phyloP scores from a whole-genome alignment of 2,113 vertebrate species.

The Cyanoliseus patagonus region DNA sequence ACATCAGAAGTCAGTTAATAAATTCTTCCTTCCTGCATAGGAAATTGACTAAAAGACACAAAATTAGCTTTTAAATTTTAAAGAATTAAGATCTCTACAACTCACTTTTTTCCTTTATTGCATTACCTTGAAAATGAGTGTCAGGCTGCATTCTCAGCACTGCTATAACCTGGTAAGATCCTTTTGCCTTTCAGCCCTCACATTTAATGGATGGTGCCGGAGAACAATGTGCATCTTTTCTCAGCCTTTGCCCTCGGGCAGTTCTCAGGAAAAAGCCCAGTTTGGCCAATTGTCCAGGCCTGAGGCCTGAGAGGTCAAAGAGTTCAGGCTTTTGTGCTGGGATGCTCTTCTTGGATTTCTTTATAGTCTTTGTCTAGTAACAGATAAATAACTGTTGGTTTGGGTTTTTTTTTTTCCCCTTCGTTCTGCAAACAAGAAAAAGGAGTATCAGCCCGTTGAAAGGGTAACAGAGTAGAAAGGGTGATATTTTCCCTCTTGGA shows the following conservation, averaged over 20 bases:
- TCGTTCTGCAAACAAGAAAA: slow-evolving; percentile 61
- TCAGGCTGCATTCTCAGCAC: slow-evolving; percentile 21
- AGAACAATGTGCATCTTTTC: slow-evolving; percentile 53
- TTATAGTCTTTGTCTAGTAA: slow-evolving; percentile 84
- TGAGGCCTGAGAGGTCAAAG: slow-evolving; percentile 68
- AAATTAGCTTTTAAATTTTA: slow-evolving; percentile 87
- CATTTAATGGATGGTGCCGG: slow-evolving; percentile 24
- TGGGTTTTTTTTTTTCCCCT: slow-evolving; percentile 36
- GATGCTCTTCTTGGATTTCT: slow-evolving; percentile 78
- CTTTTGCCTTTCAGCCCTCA: neutral
- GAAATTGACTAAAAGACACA: slow-evolving; percentile 86
- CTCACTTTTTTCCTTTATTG: slow-evolving; percentile 67
- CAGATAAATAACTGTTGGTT: slow-evolving; percentile 79
- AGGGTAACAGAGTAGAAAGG: neutral
- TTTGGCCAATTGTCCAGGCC: slow-evolving; percentile 67
- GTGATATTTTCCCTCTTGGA: neutral
- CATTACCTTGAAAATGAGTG: slow-evolving; percentile 68
- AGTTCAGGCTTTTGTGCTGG: slow-evolving; percentile 80
- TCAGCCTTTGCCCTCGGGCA: slow-evolving; percentile 44
- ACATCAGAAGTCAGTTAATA: slow-evolving; percentile 81
- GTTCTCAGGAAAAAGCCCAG: slow-evolving; percentile 65
- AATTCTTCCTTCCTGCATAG: slow-evolving; percentile 81
- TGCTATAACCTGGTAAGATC: slow-evolving; percentile 23
- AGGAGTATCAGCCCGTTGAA: slow-evolving; percentile 38
- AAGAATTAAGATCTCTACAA: slow-evolving; percentile 80